Evolutionary conservation across 1,140 invertebrate species (phyloP).

Genomic region (Gonatopus flavifemur): DNA sequence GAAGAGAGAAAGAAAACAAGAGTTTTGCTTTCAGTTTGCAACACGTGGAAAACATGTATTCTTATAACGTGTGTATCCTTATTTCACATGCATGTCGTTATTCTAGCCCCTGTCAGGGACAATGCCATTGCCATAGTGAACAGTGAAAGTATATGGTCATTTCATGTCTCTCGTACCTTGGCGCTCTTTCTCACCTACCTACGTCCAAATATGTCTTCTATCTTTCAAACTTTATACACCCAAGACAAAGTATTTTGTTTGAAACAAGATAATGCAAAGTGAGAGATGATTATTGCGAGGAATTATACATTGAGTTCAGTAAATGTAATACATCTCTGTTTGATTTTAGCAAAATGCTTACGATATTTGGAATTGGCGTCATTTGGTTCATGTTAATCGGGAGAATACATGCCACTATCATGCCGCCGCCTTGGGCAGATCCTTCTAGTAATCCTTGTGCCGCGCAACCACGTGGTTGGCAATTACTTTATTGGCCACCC

Average conservation of each 20-base stretch:
- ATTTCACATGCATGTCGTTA: slow-evolving; percentile 45
- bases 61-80: slow-evolving; percentile 20
- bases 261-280: too few species aligned
- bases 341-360: slow-evolving; percentile 38
- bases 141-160: slow-evolving; percentile 57
- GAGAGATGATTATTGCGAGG: too few species aligned
- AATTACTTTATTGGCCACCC: slow-evolving; percentile 78
- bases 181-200: slow-evolving; percentile 16
- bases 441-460: slow-evolving; percentile 79
- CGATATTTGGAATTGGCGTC: slow-evolving; percentile 21
- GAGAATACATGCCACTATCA: slow-evolving; percentile 60
- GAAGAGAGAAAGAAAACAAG: slow-evolving; percentile 26
- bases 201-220: too few species aligned
- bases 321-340: too few species aligned
- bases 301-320: too few species aligned
- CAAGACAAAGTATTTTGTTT: too few species aligned
- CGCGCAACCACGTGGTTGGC: slow-evolving; percentile 75
- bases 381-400: slow-evolving; percentile 32
- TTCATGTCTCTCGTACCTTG: slow-evolving; percentile 37
- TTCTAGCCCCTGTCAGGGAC: slow-evolving; percentile 41
- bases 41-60: slow-evolving; percentile 13
- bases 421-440: slow-evolving; percentile 83
- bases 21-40: slow-evolving; percentile 20
- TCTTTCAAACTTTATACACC: too few species aligned
- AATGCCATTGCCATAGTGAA: slow-evolving; percentile 58